Percentiles rank a stretch among this genome's conserved stretches.
These are phyloP conservation scores for Drosophila niveifrons DNA, from an alignment of 2,888 invertebrate species.

Conservation along the genomic window DNA sequence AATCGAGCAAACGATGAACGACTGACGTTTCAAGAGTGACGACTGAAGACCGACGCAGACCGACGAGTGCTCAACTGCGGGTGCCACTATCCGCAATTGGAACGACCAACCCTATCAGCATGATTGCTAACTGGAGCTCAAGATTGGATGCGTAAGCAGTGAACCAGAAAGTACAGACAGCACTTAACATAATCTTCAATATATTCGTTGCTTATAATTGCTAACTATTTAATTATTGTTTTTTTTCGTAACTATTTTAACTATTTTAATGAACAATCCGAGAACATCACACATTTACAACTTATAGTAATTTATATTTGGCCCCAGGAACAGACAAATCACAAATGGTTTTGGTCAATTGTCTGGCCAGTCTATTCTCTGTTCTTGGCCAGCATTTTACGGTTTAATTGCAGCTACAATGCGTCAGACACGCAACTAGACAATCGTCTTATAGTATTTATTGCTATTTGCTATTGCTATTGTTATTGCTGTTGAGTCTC, in stretches of 20 bases:
- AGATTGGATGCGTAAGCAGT: conserved; percentile 17
- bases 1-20: conserved; percentile 78
- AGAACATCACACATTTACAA: conserved; percentile 16
- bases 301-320: conserved; percentile 21
- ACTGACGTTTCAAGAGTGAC: conserved; percentile 26
- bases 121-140: conserved; percentile 42
- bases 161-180: conserved; percentile 31
- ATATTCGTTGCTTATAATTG: neutral
- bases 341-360: conserved; percentile 38
- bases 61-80: conserved; percentile 49
- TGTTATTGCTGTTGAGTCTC: conserved; percentile 18
- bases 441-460: conserved; percentile 56
- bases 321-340: conserved; percentile 44
- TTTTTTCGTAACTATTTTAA: neutral
- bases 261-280: conserved; percentile 1
- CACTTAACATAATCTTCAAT: neutral
- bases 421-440: conserved; percentile 63
- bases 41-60: conserved; percentile 27
- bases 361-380: conserved; percentile 37
- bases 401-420: conserved; percentile 77
- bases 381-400: conserved; percentile 68
- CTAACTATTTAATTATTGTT: neutral
- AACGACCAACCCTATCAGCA: conserved; percentile 36
- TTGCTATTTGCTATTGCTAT: conserved; percentile 25
- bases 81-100: conserved; percentile 52